A percentile compares a stretch with the other conserved stretches of the same genome.
These are phyloP conservation scores for Aythya fuligula DNA, from an alignment of 2,797 vertebrate species.

Conservation along the genomic window DNA sequence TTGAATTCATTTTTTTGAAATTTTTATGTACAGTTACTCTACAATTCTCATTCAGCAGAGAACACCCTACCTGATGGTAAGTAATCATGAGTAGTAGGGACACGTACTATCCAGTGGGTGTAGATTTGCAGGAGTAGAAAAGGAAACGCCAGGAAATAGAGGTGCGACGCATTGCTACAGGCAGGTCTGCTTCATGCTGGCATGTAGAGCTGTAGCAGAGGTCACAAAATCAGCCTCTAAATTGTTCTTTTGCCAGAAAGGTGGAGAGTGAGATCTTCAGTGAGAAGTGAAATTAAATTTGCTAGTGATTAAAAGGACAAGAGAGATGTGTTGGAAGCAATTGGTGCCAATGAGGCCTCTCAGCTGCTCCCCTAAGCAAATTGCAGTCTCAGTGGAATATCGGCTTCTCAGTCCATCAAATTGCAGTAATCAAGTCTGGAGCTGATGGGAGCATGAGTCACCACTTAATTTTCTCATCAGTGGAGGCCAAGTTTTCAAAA, in stretches of 20 bases:
- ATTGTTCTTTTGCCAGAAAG: background rate
- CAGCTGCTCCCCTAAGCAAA: background rate
- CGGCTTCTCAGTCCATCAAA: conserved; percentile 18
- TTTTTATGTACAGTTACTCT: background rate
- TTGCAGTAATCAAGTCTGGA: conserved; percentile 38
- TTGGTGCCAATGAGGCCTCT: background rate
- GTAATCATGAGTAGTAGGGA: background rate
- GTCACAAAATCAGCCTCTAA: background rate
- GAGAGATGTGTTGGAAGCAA: background rate
- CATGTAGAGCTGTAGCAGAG: background rate
- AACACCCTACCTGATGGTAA: background rate
- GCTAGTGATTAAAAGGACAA: background rate
- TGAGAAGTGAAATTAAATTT: conserved; percentile 41
- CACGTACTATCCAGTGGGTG: background rate
- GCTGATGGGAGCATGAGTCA: conserved; percentile 40
- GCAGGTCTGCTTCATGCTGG: background rate
- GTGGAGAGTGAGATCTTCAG: conserved; percentile 4
- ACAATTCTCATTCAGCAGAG: background rate
- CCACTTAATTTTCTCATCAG: conserved; percentile 46
- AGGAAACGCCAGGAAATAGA: background rate
- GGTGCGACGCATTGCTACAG: background rate
- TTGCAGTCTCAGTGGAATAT: background rate
- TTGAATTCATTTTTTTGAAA: background rate
- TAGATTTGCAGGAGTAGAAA: background rate
- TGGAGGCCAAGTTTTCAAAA: conserved; percentile 31